Evolutionary conservation across 1,140 invertebrate species (phyloP), one percentile per base, ranked within the genome.

Genomic region (Drosophila persimilis): DNA sequence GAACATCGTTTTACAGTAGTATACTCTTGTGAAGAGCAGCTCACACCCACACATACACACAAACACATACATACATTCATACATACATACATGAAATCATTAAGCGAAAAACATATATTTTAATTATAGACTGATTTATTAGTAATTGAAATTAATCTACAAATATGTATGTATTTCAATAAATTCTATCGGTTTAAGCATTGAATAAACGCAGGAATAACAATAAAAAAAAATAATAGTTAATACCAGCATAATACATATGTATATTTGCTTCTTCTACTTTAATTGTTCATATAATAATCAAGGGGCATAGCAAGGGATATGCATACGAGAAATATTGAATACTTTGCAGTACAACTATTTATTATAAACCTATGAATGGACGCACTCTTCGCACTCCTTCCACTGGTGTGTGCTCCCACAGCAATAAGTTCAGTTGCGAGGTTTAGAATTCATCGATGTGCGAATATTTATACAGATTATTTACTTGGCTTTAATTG

Each of bases 81-180:
- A 65, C 60, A 60, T 47, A 52, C n/a, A 72, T 22, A 74, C 56
- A 77, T 65, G 77, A 76, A 81, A 86, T 76, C 83, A 86, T 86
- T 79, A 88, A 88, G 83, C 83, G 75, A 88, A 39, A 39, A 39
- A 88, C 78, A 88, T 88, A 89, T 86, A 88, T 88, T 88, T 88
- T 88, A 88, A 88, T 88, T 89, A 88, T 88, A 88, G 83, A 88
- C 83, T 88, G 83, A 88, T 88, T 88, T 88, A 88, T 83, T 88
- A 88, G 83, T 89, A 88, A 89, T 88, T 88, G 84, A 88, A 88
- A 88, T 88, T 88, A 86, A 86, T 86, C 74, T 86, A 88, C 71
- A 88, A 88, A 88, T 76, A 76, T 76, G 26, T 69, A 76, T 75
- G 72, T 76, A 76, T 76, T 76, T 76, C 62, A 76, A 76, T 76